These are phyloP conservation scores for Pteropus rufus DNA, from an alignment of 2,797 vertebrate species.

Conservation along the genomic window DNA sequence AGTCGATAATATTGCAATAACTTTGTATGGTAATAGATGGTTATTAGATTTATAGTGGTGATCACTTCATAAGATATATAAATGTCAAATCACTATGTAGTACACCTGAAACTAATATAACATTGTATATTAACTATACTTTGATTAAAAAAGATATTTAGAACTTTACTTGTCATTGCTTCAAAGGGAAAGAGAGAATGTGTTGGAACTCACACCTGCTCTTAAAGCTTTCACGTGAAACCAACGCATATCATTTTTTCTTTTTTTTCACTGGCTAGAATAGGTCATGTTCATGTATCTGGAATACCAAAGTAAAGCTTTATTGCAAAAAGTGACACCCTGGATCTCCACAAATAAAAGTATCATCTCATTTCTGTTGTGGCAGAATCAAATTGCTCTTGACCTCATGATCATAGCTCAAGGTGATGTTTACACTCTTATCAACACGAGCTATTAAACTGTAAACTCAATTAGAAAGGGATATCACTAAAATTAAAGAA, in stretches of 20 bases:
- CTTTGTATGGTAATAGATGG: not conserved
- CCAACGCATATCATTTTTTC: not conserved
- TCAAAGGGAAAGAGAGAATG: not conserved
- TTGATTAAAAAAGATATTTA: not conserved
- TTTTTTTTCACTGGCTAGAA: not conserved
- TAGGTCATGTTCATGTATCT: not conserved
- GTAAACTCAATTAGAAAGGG: not conserved
- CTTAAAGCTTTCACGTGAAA: not conserved
- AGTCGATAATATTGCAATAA: not conserved
- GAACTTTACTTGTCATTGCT: not conserved
- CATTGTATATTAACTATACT: not conserved
- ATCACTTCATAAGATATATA: not conserved
- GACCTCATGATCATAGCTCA: not conserved
- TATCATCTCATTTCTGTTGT: not conserved
- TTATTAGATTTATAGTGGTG: not conserved
- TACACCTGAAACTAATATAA: not conserved
- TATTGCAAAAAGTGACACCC: not conserved
- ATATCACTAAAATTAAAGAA: not conserved
- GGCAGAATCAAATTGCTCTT: not conserved
- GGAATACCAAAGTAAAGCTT: not conserved
- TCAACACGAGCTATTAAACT: not conserved
- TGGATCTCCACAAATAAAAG: not conserved
- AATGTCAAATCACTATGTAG: not conserved
- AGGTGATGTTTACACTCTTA: not conserved
- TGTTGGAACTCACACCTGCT: not conserved